Evolutionary conservation across 2,888 invertebrate genomes (phyloP).

Genomic region (Hydroisotoma schaefferi): DNA sequence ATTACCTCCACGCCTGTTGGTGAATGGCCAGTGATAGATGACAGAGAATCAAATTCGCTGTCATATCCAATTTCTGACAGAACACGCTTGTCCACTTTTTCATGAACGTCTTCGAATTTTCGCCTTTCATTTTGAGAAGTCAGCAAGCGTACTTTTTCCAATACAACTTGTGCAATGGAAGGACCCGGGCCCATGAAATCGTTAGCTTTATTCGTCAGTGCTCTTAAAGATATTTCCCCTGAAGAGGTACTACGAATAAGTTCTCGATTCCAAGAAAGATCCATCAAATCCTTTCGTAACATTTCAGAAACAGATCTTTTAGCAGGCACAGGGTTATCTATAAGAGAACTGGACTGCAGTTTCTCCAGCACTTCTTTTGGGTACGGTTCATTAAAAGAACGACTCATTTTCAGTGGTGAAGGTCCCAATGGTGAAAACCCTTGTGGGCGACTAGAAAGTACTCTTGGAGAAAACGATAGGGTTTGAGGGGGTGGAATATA

Average conservation of each 20-base stretch:
- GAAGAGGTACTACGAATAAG: too few species aligned
- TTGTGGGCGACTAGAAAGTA: not conserved
- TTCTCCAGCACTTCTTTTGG: slow-evolving; percentile 24
- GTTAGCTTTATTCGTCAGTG: too few species aligned
- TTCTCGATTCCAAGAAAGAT: not conserved
- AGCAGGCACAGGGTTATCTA: not conserved
- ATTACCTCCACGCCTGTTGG: not conserved
- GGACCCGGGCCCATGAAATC: slow-evolving; percentile 8
- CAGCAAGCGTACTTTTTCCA: slow-evolving; percentile 27
- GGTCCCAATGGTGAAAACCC: slow-evolving; percentile 11
- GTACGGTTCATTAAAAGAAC: slow-evolving; percentile 36
- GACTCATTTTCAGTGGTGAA: slow-evolving; percentile 12
- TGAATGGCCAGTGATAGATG: slow-evolving; percentile 3
- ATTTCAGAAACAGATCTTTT: not conserved
- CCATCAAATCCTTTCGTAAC: not conserved
- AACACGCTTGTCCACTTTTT: not conserved
- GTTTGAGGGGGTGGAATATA: slow-evolving; percentile 28
- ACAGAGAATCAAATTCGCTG: slow-evolving; percentile 16
- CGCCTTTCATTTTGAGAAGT: slow-evolving; percentile 1
- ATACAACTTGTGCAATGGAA: slow-evolving; percentile 25
- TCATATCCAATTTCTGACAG: not conserved
- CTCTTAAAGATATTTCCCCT: not conserved
- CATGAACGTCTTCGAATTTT: not conserved
- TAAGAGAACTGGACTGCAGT: not conserved
- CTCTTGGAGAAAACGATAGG: slow-evolving; percentile 1